Evolutionary conservation across 2,888 invertebrate genomes (phyloP).

Genomic region (Neocrepidodera transversa): DNA sequence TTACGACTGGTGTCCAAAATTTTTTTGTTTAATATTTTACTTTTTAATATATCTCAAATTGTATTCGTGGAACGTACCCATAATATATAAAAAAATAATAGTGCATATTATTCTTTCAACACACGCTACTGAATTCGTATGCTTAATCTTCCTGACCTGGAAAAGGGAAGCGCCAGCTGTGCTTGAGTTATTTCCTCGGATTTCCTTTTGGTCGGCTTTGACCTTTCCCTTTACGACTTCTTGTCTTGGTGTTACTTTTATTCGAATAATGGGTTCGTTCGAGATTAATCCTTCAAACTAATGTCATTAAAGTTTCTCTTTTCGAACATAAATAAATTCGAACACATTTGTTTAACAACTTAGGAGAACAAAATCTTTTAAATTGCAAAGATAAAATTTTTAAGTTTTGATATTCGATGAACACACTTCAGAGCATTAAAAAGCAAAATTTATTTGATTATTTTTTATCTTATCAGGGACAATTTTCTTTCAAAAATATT

Average conservation of each 20-base stretch:
- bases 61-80: too few relatives aligned
- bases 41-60: too few relatives aligned
- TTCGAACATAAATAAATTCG: neutral
- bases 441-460: neutral
- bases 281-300: neutral
- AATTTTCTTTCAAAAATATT: too few relatives aligned
- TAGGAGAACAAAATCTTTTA: too few relatives aligned
- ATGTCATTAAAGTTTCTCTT: neutral
- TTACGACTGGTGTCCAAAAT: too few relatives aligned
- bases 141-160: too few relatives aligned
- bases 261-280: neutral
- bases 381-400: too few relatives aligned
- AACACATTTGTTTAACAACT: neutral
- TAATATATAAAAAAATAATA: too few relatives aligned
- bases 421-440: neutral
- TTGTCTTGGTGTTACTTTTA: neutral
- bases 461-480: neutral
- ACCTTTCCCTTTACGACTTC: neutral
- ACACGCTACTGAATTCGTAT: too few relatives aligned
- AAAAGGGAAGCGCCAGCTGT: constrained; percentile 7
- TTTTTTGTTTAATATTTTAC: too few relatives aligned
- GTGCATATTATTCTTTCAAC: too few relatives aligned
- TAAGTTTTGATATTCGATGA: neutral
- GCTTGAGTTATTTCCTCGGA: neutral
- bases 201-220: constrained; percentile 12